These are phyloP conservation scores for Acanthiza pusilla DNA, from an alignment of 2,797 vertebrate genomes.

Conservation along the genomic window DNA sequence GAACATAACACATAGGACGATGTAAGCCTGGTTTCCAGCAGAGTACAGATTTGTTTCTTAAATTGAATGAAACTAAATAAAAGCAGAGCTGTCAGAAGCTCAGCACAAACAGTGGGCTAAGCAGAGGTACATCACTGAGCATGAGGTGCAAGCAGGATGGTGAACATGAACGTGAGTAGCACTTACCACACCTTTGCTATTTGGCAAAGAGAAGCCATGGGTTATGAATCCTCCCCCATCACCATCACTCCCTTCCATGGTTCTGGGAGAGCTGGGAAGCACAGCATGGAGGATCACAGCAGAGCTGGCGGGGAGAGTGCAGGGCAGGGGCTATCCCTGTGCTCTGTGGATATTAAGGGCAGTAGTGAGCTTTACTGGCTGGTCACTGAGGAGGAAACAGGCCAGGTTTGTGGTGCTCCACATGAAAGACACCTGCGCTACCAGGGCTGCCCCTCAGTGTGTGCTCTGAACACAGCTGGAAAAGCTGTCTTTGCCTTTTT, in stretches of 20 bases:
- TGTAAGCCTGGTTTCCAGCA: neutral
- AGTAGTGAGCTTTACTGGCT: neutral
- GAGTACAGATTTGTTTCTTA: neutral
- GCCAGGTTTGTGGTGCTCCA: neutral
- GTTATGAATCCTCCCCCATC: neutral
- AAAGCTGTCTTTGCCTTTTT: neutral
- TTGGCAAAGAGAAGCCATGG: accelerated
- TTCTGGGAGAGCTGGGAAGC: accelerated
- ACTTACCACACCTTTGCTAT: neutral
- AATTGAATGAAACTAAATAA: neutral
- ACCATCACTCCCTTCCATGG: accelerated
- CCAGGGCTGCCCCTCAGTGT: neutral
- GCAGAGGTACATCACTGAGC: neutral
- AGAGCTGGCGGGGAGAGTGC: neutral
- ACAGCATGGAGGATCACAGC: accelerated
- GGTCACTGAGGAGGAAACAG: neutral
- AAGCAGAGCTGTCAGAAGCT: neutral
- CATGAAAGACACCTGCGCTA: accelerated
- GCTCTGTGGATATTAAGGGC: neutral
- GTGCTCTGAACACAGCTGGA: neutral
- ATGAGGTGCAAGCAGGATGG: neutral
- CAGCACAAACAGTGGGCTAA: neutral
- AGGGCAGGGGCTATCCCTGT: neutral
- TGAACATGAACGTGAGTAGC: accelerated
- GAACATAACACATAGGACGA: neutral